A percentile compares a stretch with the other conserved stretches of the same genome.
phyloP scores from a whole-genome alignment of 2,797 vertebrate genomes.

The Tapera naevia region DNA sequence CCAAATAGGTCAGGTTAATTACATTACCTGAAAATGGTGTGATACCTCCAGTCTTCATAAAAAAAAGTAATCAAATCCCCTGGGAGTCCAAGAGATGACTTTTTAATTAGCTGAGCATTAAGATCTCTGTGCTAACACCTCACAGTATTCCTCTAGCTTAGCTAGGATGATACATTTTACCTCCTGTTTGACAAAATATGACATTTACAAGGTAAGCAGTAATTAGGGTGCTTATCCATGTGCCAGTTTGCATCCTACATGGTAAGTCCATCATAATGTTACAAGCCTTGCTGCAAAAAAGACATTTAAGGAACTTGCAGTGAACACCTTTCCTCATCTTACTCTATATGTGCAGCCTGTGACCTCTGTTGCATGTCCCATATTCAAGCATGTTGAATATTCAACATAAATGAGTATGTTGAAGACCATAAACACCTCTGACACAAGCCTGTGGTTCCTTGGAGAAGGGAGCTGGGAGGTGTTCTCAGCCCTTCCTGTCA shows the following conservation, averaged over 20 bases:
- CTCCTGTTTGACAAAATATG: not conserved
- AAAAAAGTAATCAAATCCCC: constrained; percentile 9
- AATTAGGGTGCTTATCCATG: not conserved
- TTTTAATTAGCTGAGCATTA: constrained; percentile 55
- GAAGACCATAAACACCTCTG: not conserved
- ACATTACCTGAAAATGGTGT: constrained; percentile 24
- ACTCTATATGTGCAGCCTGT: not conserved
- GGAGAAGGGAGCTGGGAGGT: not conserved
- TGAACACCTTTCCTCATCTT: accelerated
- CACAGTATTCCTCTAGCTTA: not conserved
- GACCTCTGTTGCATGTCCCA: not conserved
- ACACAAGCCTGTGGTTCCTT: not conserved
- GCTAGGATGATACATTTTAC: not conserved
- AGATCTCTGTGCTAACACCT: constrained; percentile 35
- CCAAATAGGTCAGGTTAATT: constrained; percentile 43
- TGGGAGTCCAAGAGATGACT: not conserved
- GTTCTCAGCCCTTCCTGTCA: not conserved
- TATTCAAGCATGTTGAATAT: not conserved
- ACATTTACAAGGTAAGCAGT: not conserved
- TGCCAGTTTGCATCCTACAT: not conserved
- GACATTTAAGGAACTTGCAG: not conserved
- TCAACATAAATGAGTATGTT: too few relatives aligned
- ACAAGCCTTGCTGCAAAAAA: not conserved
- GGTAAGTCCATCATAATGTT: not conserved
- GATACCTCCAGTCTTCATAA: constrained; percentile 19